Evolutionary conservation across 2,888 invertebrate species (phyloP).

Genomic region (Epistrophe grossulariae): DNA sequence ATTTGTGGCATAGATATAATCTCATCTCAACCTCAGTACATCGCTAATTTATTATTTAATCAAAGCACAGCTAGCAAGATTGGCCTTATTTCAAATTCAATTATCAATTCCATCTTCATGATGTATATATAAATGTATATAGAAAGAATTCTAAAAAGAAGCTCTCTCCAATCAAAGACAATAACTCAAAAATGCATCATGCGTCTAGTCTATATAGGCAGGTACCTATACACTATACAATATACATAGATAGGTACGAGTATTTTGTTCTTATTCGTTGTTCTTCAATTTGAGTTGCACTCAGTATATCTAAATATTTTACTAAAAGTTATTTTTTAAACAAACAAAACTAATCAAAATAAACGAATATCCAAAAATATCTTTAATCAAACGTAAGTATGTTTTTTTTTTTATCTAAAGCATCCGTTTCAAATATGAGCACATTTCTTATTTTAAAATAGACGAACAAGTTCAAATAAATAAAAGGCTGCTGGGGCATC

Average conservation of each 20-base stretch:
- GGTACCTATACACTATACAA: no score
- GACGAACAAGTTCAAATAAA: not conserved
- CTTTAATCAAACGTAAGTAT: not conserved
- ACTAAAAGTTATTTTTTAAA: not conserved
- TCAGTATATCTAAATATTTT: not conserved
- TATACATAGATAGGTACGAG: not conserved
- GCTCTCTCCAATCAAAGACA: not conserved
- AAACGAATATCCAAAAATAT: conserved; percentile 12
- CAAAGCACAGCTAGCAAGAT: not conserved
- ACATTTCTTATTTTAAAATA: conserved; percentile 15
- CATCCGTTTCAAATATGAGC: not conserved
- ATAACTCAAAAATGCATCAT: conserved; percentile 9
- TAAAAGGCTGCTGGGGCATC: not conserved
- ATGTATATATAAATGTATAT: not conserved
- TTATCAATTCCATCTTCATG: not conserved
- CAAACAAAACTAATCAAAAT: conserved; percentile 12
- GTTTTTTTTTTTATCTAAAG: not conserved
- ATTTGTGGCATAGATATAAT: not conserved
- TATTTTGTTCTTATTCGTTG: not conserved
- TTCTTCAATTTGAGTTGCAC: not conserved
- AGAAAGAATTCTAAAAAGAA: not conserved
- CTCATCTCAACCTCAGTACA: not conserved
- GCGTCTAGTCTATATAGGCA: not conserved
- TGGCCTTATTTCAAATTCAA: conserved; percentile 9
- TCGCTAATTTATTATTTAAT: not conserved